Conservation (phyloP, 30 jellyfish, hydroid and myxozoan species). For the Hydractinia echinata region DNA sequence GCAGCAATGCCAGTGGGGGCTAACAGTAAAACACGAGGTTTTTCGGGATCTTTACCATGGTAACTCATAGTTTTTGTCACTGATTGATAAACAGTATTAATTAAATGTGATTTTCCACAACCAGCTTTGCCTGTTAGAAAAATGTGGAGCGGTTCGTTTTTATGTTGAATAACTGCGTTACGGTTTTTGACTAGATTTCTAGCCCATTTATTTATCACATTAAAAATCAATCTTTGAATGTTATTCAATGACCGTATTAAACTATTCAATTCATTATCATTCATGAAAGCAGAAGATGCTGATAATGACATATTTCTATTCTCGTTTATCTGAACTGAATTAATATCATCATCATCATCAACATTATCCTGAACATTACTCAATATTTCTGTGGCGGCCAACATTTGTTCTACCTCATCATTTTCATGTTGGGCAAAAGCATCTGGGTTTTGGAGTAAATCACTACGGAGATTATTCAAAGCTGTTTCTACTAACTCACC, state of each 20-base stretch:
- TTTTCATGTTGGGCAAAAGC: neutral
- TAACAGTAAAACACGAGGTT: conserved; percentile 14
- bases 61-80: conserved; percentile 9
- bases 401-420: neutral
- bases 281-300: neutral
- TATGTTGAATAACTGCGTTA: conserved; percentile 15
- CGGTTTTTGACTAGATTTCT: conserved; percentile 9
- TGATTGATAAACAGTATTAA: conserved; percentile 22
- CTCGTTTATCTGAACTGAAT: neutral
- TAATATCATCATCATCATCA: neutral
- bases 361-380: no score
- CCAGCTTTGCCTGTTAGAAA: conserved; percentile 36
- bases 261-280: conserved; percentile 10
- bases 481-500: neutral
- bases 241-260: neutral
- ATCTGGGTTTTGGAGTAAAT: neutral
- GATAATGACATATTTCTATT: neutral
- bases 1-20: conserved; percentile 47
- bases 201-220: neutral
- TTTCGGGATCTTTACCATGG: conserved; percentile 5
- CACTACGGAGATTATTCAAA: neutral
- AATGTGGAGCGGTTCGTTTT: conserved; percentile 16
- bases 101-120: conserved; percentile 28
- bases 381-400: neutral
- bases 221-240: neutral